Conservation (phyloP, 2,888 invertebrate species). For the Eupsilia transversa region DNA sequence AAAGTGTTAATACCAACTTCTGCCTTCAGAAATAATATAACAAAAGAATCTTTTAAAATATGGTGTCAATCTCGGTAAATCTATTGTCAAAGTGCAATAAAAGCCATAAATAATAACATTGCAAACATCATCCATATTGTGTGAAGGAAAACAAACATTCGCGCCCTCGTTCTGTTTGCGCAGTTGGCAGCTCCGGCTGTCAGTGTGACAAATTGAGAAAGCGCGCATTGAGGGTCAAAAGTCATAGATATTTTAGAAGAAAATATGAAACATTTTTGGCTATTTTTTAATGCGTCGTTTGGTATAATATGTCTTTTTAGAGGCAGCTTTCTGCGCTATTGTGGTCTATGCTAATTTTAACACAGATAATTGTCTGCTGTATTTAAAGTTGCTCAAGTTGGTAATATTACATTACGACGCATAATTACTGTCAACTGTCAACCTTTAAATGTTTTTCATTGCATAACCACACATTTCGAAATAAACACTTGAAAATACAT, state of each 20-base stretch:
- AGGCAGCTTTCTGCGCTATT: conserved; percentile 38
- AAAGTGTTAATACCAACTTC: conserved; percentile 32
- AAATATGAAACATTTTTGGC: conserved; percentile 16
- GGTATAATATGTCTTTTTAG: conserved; percentile 39
- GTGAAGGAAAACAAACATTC: conserved; percentile 83
- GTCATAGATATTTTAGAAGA: conserved; percentile 57
- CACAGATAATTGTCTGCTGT: conserved; percentile 21
- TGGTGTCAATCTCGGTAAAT: conserved; percentile 82
- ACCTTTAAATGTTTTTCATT: background rate
- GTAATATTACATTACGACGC: conserved; percentile 2
- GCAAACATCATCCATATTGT: conserved; percentile 83
- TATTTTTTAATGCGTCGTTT: conserved; percentile 32
- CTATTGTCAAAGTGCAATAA: conserved; percentile 81
- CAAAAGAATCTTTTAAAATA: conserved; percentile 60
- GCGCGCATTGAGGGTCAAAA: conserved; percentile 68
- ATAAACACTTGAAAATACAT: background rate
- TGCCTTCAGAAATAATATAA: conserved; percentile 39
- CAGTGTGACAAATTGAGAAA: conserved; percentile 79
- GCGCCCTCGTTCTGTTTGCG: conserved; percentile 84
- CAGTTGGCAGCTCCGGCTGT: conserved; percentile 84
- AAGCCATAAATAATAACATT: conserved; percentile 83
- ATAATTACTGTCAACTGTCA: conserved; percentile 2
- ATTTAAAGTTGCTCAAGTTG: conserved; percentile 16
- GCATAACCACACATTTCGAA: background rate
- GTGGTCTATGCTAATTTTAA: conserved; percentile 58